Conservation (phyloP, 2,888 invertebrate species). For the Hyposoter didymator region DNA sequence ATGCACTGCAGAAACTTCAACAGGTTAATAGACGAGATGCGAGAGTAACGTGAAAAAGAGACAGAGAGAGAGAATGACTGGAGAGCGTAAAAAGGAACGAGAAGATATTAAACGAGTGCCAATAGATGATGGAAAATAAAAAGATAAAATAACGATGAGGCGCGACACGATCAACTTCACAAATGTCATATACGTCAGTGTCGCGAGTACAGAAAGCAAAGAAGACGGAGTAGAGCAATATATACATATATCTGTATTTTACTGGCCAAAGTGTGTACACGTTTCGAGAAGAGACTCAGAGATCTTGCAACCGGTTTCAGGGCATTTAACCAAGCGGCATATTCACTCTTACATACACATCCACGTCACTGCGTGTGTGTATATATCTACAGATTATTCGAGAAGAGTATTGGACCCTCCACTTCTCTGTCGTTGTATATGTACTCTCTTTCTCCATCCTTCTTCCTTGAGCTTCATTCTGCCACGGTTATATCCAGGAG, state of each 20-base stretch:
- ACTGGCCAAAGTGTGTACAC: conserved; percentile 53
- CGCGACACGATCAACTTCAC: conserved; percentile 75
- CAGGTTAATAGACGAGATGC: conserved; percentile 29
- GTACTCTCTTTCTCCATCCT: conserved; percentile 42
- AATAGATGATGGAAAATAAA: conserved; percentile 25
- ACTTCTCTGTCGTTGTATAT: conserved; percentile 39
- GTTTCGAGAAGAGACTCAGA: conserved; percentile 53
- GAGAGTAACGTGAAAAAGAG: conserved; percentile 11
- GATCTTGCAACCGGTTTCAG: conserved; percentile 65
- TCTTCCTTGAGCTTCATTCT: conserved; percentile 68
- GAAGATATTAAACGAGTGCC: conserved; percentile 24
- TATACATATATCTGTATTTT: neutral
- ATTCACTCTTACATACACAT: conserved; percentile 23
- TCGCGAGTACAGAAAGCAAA: conserved; percentile 65
- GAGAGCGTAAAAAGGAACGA: conserved; percentile 10
- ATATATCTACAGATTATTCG: neutral
- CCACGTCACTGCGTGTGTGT: neutral
- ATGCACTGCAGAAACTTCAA: conserved; percentile 17
- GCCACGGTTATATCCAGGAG: conserved; percentile 68
- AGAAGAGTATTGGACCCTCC: conserved; percentile 50
- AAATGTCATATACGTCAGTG: conserved; percentile 83
- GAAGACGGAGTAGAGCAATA: conserved; percentile 29
- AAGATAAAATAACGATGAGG: conserved; percentile 43
- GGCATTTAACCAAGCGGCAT: conserved; percentile 49
- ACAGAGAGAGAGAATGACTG: conserved; percentile 11